Evolutionary conservation across 2,888 invertebrate genomes (phyloP), one percentile per base, ranked within the genome.

Genomic region (Incurvaria masculella): DNA sequence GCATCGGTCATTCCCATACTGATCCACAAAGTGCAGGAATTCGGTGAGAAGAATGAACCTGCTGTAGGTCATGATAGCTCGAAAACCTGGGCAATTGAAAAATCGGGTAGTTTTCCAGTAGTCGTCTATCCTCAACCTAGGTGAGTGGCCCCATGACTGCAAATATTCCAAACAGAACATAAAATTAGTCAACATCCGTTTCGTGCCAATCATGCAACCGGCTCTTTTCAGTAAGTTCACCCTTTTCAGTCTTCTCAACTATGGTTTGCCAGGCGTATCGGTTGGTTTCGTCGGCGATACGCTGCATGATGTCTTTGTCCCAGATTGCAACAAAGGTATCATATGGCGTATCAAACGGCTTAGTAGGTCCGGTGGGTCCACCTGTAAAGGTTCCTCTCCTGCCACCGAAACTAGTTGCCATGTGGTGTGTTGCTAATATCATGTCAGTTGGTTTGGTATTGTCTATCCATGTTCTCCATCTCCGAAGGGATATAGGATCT

Each of bases 271-370:
- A 51, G 2, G 51, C 51, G 10, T 51, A 51, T 17, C 44, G 48
- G n/a, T 51, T 51, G n/a, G 51, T 51, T 21, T 51, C 51, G 19
- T 51, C 51, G 2, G 51, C 51, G n/a, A 51, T 51, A 17, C 46
- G 45, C 41, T 51, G 48, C 48, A 51, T 51, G 14, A 51, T 51
- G 16, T 47, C 44, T 11, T 48, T 43, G 19, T 51, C 51, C 51
- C 51, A 51, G 10, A 51, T 51, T 1, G 48, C 40, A 1, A 46
- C 44, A 44, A 51, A 51, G 8, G 48, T 18, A 1, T 51, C 51
- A 19, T 46, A 51, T 1, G 51, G 51, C 33, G 33, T 33, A 14
- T 33, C 6, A 14, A 33, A 33, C 11, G 14, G 3, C 33, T 14
- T 33, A 6, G 33, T 33, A 33, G 33, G 33, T 33, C 33, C 33